Base-by-base conservation (phyloP, 2,888 invertebrate genomes). In the Nycteola revayana region DNA sequence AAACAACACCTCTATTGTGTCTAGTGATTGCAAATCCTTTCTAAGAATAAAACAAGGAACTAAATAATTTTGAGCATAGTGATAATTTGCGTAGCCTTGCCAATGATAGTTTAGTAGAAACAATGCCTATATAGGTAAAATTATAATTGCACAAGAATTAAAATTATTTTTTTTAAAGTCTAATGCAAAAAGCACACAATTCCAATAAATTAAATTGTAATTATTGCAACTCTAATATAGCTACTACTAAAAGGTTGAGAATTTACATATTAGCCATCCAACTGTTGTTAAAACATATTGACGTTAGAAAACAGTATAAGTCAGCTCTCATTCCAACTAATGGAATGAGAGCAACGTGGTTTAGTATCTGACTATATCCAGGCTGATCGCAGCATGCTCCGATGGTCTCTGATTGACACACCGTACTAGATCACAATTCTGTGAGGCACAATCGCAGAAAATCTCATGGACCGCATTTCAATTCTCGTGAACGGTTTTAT, bases 381-480 rank as follows among this genome's bases (percentile, higher is more conserved):
- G 69, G 63, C 59, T 75, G 68, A 66, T 71, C 64, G 50, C 56
- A 66, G 65, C 66, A 79, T 70, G 83, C 66, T 68, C 55, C 66
- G 73, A 67, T 76, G 75, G 62, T 51, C 65, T 48, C 43, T 53
- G 57, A 72, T 54, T 63, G 50, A 44, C 42, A 42, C 32, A 53
- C 18, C 45, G 28, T 35, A 49, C n/a, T 43, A 23, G 66, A 61
- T 14, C 60, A 52, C 60, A 59, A 64, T 56, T 65, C 55, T 58
- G 64, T 53, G 70, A 62, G 55, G 57, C 65, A 76, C 74, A 82
- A 71, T 77, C 58, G 65, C 76, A 80, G 66, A 78, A 74, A 77
- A 77, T 75, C 75, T 75, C 73, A 74, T 71, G 66, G 65, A 58
- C 61, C 57, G 62, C 56, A 69, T 75, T 72, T 66, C 73, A 72